Evolutionary conservation across 2,888 invertebrate species (phyloP), one percentile per base, ranked within the genome.

Genomic region (Netelia fuscicornis): DNA sequence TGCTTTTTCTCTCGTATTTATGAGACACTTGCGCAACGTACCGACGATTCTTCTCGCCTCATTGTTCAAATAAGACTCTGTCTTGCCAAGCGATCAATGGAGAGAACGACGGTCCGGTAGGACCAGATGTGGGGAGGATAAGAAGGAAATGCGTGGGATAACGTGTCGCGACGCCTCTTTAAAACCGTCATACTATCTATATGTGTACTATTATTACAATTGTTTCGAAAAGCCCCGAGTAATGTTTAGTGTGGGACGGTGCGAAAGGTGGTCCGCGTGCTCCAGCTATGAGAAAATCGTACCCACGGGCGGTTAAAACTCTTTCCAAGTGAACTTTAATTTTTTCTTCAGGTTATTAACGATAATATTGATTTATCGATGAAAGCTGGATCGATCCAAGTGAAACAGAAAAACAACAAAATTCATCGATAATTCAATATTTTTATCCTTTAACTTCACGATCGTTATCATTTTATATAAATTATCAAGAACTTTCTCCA

Each of bases 201-300:
- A 44, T 77, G 3, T 20, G 52, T 11, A 67, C 75, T 44, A 48
- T 65, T 82, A 77, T 64, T 30, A 60, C 30, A 90, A 90, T 92
- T 92, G 91, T 92, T 92, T 91, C 90, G 91, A 90, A 91, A 90
- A 67, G 37, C 25, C 17, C 89, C 88, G 88, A 87, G 88, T 88
- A 65, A 86, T 84, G 37, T 88, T 88, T 88, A 85, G 89, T 89
- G 91, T 92, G 91, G 92, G 92, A 91, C 89, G 91, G 37, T 89
- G 91, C 90, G 91, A 89, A 90, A 91, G 90, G 48, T 65, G 44
- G 20, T 44, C n/a, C 11, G 58, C 58, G 58, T 58, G 58, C n/a
- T 42, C 37, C 20, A 3, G 23, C n/a, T 11, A 17, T 44, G 20
- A 42, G 52, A 60, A 62, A 30, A 71, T 54, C n/a, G 23, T 64